Evolutionary conservation across 2,888 invertebrate genomes (phyloP).

Genomic region (Hermodice carunculata): DNA sequence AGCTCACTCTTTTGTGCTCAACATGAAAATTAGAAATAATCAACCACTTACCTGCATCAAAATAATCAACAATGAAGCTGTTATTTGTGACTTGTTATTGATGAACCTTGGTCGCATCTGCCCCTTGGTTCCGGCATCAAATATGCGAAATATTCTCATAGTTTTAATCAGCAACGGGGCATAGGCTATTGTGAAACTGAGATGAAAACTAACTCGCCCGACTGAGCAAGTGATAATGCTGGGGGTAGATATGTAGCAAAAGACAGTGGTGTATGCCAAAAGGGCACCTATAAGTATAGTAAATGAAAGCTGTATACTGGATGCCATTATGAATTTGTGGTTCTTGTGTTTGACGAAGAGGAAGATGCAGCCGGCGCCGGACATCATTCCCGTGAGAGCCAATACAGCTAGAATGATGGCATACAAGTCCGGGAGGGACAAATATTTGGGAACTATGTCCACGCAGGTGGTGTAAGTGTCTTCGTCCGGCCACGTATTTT

Average conservation of each 20-base stretch:
- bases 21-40: too few species aligned
- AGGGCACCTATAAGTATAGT: conserved; percentile 36
- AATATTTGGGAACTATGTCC: conserved; percentile 17
- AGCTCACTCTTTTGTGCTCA: too few species aligned
- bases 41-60: too few species aligned
- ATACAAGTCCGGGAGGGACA: conserved; percentile 1
- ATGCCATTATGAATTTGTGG: conserved; percentile 45
- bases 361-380: conserved; percentile 8
- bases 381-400: conserved; percentile 17
- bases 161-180: conserved; percentile 36
- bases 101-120: too few species aligned
- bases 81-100: too few species aligned
- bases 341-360: conserved; percentile 34
- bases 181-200: conserved; percentile 43
- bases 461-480: conserved; percentile 25
- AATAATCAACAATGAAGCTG: too few species aligned
- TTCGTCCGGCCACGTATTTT: conserved; percentile 40
- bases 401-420: conserved; percentile 15
- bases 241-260: conserved; percentile 31
- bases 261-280: conserved; percentile 30
- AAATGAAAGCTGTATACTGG: conserved; percentile 31
- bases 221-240: conserved; percentile 30
- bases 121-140: too few species aligned
- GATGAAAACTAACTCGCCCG: conserved; percentile 35
- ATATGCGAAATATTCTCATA: conserved; percentile 1